Base-by-base conservation (phyloP, 2,888 invertebrate genomes). In the Morpho achilles region DNA sequence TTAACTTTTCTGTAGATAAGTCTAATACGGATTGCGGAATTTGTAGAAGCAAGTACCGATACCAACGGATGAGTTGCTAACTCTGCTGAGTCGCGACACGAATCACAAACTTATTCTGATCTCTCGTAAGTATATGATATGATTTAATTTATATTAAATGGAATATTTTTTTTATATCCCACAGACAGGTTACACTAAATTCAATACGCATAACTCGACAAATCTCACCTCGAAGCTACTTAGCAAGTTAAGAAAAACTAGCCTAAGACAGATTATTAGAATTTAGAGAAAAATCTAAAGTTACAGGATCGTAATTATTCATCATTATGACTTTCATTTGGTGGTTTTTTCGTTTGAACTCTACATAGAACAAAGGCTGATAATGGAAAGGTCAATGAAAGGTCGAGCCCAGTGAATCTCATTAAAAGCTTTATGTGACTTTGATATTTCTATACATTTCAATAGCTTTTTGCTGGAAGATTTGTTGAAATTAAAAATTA, bases 351-450 rank as follows among this genome's bases (percentile, higher is more conserved):
- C 76, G 70, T 77, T 59, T 75, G 65, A 62, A 72, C 74, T 71
- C 70, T 79, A 80, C 79, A 80, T 76, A 77, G 71, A 49, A 57
- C 59, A 45, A 43, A 50, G 50, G 55, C 52, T 64, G 67, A 68
- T 80, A 82, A 82, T 80, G 79, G 81, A 81, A 78, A 72, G 77
- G 76, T 76, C 78, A 77, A 71, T 70, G 71, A 71, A 71, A 72
- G 74, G 77, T 74, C 73, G 71, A 75, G 68, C 75, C 69, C 56
- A 75, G 78, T 75, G 82, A 84, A 85, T 83, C 84, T 80, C 80
- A 80, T 79, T 77, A 80, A 80, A 47, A 47, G 41, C n/a, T 41
- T 42, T 32, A 16, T 16, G 23, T 44, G 32, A 52, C n/a, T 42
- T 8, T n/a, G 41, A 8, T 44, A n/a, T 40, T 53, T 53, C 53